Evolutionary conservation across 1,140 invertebrate species (phyloP), one percentile per base, ranked within the genome.

Genomic region (Probaryconus sp.): DNA sequence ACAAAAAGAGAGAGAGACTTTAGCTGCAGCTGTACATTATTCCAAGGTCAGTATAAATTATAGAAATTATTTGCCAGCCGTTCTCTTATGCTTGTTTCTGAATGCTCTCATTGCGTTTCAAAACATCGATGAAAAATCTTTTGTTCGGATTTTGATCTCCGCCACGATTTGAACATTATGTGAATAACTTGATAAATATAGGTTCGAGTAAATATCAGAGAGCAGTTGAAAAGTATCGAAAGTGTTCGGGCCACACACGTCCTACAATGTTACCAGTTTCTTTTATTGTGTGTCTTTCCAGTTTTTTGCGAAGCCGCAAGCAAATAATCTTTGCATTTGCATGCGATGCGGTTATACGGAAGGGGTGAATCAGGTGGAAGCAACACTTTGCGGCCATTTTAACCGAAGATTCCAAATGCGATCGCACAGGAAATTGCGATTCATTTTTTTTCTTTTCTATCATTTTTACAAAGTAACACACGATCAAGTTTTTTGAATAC

Each of bases 321-420:
- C 69, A 53, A 72, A 37, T 37, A 58, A 65, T 72, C 69, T 61
- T 60, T 53, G 53, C 30, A 72, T 60, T 72, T 72, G 69, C 69
- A 72, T 72, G 61, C 45, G 47, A 64, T 72, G 69, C 20, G 69
- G 60, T 72, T 28, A 65, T 64, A 43, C 68, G 58, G 58, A 72
- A 72, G 58, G 68, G 21, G 7, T 7, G 21, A 24, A 31, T 31
- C 30, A 10, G 30, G n/a, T 13, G 58, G 38, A 21, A 56, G 33
- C 58, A 45, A 24, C 21, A 56, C 50, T 40, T 18, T 48, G 58
- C 58, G 21, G 58, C 58, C 42, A 63, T 42, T 56, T 55, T 56
- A 53, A n/a, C 35, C 3, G 7, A 24, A 4, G 21, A 24, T 24
- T 24, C 56, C 51, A 63, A 55, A 70, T 70, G 67, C 40, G 11